These are phyloP conservation scores for Asteroscopus sphinx DNA, from an alignment of 2,888 invertebrate genomes.

Conservation along the genomic window DNA sequence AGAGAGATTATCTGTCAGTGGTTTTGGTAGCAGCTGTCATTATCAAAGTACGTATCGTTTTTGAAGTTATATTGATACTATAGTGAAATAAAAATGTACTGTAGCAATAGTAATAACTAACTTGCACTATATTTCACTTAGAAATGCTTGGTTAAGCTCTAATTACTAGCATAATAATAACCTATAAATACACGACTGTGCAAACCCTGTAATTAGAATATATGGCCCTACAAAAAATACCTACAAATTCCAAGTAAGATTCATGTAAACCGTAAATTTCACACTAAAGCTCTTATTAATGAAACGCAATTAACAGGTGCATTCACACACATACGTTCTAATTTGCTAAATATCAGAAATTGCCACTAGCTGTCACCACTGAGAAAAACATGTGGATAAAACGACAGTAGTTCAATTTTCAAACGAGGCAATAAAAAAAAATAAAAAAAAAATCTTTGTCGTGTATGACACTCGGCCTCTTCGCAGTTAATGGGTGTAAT, in stretches of 20 bases:
- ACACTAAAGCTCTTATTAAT: constrained; percentile 15
- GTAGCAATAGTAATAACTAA: constrained; percentile 21
- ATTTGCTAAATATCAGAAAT: constrained; percentile 51
- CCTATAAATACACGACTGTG: constrained; percentile 7
- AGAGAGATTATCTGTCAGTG: constrained; percentile 85
- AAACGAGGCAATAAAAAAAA: constrained; percentile 35
- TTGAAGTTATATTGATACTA: constrained; percentile 40
- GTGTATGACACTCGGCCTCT: constrained; percentile 66
- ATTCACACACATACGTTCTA: constrained; percentile 28
- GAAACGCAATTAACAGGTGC: constrained; percentile 39
- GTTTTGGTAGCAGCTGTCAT: constrained; percentile 83
- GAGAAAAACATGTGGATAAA: constrained; percentile 21
- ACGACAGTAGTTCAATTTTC: constrained; percentile 29
- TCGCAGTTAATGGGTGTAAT: constrained; percentile 74
- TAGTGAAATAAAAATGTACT: constrained; percentile 18
- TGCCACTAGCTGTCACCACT: constrained; percentile 43
- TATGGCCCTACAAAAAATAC: constrained; percentile 25
- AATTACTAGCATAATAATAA: constrained; percentile 35
- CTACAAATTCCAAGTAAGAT: constrained; percentile 8
- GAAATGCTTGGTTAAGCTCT: constrained; percentile 26
- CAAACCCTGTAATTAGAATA: constrained; percentile 37
- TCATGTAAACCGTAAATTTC: constrained; percentile 13
- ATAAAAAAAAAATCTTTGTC: constrained; percentile 71
- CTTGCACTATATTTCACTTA: constrained; percentile 20
- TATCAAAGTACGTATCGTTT: constrained; percentile 43